phyloP scores from a whole-genome alignment of 2,888 invertebrate species.

The Xestia rhomboidea region DNA sequence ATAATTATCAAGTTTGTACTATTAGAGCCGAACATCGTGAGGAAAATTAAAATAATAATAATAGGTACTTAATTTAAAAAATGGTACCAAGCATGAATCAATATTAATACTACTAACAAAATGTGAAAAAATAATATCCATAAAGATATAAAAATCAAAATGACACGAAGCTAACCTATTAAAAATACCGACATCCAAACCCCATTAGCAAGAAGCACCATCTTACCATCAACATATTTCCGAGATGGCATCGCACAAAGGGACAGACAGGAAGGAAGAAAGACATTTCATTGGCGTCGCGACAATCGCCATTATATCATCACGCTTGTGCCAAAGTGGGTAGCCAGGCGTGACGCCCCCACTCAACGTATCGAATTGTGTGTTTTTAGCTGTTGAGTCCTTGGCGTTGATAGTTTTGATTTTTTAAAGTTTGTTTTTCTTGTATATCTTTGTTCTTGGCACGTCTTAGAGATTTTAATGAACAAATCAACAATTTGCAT shows the following conservation, averaged over 20 bases:
- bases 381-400: constrained; percentile 43
- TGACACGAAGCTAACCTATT: constrained; percentile 44
- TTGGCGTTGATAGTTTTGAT: constrained; percentile 46
- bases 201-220: constrained; percentile 66
- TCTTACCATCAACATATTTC: constrained; percentile 71
- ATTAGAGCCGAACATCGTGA: background rate
- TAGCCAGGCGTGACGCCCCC: constrained; percentile 76
- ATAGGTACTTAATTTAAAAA: background rate
- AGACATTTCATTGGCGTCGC: constrained; percentile 81
- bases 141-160: constrained; percentile 43
- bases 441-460: background rate
- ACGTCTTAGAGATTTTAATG: background rate
- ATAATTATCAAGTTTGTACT: background rate
- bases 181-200: constrained; percentile 59
- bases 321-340: constrained; percentile 72
- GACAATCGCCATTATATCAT: constrained; percentile 80
- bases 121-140: background rate
- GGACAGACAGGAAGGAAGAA: constrained; percentile 84
- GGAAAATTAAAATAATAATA: background rate
- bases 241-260: constrained; percentile 70
- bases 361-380: constrained; percentile 62
- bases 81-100: background rate
- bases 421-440: constrained; percentile 20
- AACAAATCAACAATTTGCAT: background rate
- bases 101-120: background rate